phyloP scores from a whole-genome alignment of 2,797 vertebrate genomes.

The Helicolenus hilgendorfi region DNA sequence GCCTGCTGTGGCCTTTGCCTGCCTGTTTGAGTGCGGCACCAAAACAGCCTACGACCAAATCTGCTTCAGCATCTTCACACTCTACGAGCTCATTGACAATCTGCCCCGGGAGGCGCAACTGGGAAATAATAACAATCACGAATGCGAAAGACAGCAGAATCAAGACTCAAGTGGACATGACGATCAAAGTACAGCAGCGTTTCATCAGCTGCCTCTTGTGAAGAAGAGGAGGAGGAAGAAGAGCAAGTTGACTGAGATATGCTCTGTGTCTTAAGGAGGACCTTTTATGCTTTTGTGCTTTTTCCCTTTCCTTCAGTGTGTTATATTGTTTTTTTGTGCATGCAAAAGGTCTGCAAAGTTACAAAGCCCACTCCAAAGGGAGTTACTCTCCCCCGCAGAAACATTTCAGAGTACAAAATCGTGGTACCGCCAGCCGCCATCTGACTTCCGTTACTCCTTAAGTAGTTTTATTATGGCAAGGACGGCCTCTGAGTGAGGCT shows the following conservation, averaged over 20 bases:
- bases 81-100: constrained; percentile 94
- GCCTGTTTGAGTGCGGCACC: constrained; percentile 94
- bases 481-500: no score
- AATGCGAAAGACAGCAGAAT: background rate
- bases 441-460: no score
- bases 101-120: constrained; percentile 77
- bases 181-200: background rate
- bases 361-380: no score
- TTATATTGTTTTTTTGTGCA: no score
- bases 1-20: constrained; percentile 90
- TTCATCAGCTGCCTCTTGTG: background rate
- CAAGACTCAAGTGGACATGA: background rate
- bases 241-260: constrained; percentile 60
- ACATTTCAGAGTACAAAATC: no score
- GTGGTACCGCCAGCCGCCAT: no score
- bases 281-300: no score
- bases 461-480: no score
- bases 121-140: rapidly evolving
- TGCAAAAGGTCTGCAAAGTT: no score
- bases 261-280: constrained; percentile 64
- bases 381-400: no score
- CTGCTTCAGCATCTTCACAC: constrained; percentile 95
- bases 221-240: constrained; percentile 65
- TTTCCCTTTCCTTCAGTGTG: no score
- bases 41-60: constrained; percentile 94